Conservation (phyloP, 2,888 invertebrate genomes). For the Zonitis immaculata region DNA sequence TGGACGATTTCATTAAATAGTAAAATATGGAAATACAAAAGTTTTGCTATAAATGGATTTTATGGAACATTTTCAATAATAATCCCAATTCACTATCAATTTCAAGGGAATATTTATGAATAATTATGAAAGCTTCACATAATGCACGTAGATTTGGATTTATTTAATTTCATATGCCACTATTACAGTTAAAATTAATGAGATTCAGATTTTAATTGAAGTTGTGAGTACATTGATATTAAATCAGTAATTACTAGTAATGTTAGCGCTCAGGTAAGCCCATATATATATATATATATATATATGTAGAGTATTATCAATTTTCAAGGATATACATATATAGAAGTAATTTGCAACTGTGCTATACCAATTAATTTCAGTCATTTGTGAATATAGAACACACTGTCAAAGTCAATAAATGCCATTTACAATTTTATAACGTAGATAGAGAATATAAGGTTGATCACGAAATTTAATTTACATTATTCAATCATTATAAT, state of each 20-base stretch:
- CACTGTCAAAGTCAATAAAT: constrained; percentile 26
- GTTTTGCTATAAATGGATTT: too few species aligned
- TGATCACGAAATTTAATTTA: background rate
- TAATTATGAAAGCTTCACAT: too few species aligned
- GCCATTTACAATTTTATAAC: constrained; percentile 14
- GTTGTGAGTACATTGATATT: background rate
- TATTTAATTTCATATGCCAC: too few species aligned
- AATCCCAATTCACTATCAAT: too few species aligned
- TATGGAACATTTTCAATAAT: too few species aligned
- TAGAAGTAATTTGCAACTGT: constrained; percentile 4
- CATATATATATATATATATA: too few species aligned
- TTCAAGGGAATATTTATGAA: too few species aligned
- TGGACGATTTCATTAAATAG: too few species aligned
- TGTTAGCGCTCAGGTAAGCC: constrained; percentile 1
- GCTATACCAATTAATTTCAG: constrained; percentile 25
- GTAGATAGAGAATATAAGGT: background rate
- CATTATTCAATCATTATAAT: background rate
- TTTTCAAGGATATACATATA: background rate
- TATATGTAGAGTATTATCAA: background rate
- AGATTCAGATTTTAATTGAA: too few species aligned
- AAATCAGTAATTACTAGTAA: background rate
- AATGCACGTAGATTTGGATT: too few species aligned
- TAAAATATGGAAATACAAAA: too few species aligned
- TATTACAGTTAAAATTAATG: too few species aligned
- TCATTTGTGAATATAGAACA: constrained; percentile 23